phyloP scores from a whole-genome alignment of 1,140 invertebrate species.

The Acromyrmex charruanus region DNA sequence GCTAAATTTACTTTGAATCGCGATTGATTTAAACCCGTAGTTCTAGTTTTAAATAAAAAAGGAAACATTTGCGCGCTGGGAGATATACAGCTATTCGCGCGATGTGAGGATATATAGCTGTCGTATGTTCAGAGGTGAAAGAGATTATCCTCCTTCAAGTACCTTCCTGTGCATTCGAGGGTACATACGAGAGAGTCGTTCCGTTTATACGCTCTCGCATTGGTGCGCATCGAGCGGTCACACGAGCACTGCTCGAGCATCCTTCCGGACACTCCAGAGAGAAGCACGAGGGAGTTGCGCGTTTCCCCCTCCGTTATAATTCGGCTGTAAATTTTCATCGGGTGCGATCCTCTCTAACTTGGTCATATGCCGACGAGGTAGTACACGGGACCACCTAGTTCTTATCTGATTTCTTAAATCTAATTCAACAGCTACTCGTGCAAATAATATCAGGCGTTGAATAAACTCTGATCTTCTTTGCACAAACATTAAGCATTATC shows the following conservation, averaged over 20 bases:
- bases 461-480: not conserved
- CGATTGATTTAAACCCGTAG: too few species aligned
- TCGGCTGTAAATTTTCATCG: constrained; percentile 52
- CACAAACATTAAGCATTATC: not conserved
- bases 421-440: not conserved
- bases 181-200: constrained; percentile 29
- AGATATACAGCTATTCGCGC: constrained; percentile 11
- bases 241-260: constrained; percentile 61
- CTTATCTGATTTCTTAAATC: constrained; percentile 18
- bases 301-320: constrained; percentile 64
- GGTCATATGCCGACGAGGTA: not conserved
- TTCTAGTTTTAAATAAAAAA: not conserved
- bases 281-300: constrained; percentile 64
- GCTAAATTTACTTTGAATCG: not conserved
- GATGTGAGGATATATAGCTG: not conserved
- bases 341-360: not conserved
- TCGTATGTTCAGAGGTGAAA: constrained; percentile 33
- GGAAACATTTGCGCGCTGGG: constrained; percentile 4
- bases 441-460: not conserved
- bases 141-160: constrained; percentile 18
- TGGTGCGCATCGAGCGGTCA: constrained; percentile 49
- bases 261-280: constrained; percentile 38
- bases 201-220: constrained; percentile 51
- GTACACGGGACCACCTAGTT: not conserved
- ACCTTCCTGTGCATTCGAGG: constrained; percentile 38